Conservation (phyloP, 2,888 invertebrate genomes). For the Harpalus rufipes region DNA sequence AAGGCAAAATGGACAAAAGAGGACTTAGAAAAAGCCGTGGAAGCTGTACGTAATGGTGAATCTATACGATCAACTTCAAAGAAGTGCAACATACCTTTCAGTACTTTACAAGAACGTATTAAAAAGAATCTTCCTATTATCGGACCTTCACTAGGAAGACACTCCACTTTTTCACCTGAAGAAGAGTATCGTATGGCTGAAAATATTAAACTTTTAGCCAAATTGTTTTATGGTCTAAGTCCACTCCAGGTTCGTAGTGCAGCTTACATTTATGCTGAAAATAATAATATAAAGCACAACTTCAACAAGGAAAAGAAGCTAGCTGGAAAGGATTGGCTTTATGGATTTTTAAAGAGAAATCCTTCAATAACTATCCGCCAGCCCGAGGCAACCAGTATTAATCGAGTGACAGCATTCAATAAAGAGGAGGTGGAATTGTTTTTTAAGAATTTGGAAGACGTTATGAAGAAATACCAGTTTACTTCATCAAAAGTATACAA, state of each 20-base stretch:
- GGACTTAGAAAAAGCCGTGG: too few species aligned
- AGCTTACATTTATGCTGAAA: constrained; percentile 65
- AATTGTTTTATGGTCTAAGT: constrained; percentile 67
- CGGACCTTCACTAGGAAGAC: constrained; percentile 67
- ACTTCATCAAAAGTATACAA: constrained; percentile 72
- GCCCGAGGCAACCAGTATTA: constrained; percentile 72
- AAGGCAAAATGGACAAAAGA: too few species aligned
- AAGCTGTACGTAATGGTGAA: constrained; percentile 52
- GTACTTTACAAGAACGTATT: constrained; percentile 65
- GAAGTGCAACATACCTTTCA: constrained; percentile 66
- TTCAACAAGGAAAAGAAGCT: constrained; percentile 23
- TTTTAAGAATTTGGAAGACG: constrained; percentile 69
- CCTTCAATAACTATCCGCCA: constrained; percentile 69
- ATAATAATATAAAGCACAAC: constrained; percentile 44
- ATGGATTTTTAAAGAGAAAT: constrained; percentile 70
- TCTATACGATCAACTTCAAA: constrained; percentile 66
- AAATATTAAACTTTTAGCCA: constrained; percentile 64
- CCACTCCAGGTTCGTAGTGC: constrained; percentile 67
- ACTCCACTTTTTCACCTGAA: constrained; percentile 63
- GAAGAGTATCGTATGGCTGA: constrained; percentile 20
- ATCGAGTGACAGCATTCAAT: constrained; percentile 71
- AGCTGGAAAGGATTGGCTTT: constrained; percentile 68
- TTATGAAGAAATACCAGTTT: constrained; percentile 69
- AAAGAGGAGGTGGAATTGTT: constrained; percentile 70
- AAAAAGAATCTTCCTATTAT: constrained; percentile 46